Evolutionary conservation across 2,797 vertebrate genomes (phyloP).

Genomic region (Enteromius treurensis): DNA sequence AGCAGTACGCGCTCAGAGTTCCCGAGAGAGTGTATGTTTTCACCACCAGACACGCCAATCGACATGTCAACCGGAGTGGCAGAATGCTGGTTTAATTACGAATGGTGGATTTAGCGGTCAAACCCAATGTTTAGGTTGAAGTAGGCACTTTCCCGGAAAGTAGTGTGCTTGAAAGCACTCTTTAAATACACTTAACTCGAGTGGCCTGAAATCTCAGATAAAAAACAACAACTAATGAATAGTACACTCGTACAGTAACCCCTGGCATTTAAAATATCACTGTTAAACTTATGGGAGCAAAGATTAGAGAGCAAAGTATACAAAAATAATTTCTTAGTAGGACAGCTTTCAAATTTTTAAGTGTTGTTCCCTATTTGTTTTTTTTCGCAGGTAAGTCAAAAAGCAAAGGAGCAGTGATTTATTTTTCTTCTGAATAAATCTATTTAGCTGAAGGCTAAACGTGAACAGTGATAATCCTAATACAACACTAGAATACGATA

Average conservation of each 20-base stretch:
- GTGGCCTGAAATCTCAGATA: not conserved
- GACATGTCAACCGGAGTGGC: not conserved
- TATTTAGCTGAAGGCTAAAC: not conserved
- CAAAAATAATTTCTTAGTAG: not conserved
- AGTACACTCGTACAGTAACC: not conserved
- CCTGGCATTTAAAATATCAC: not conserved
- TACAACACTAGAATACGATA: not conserved
- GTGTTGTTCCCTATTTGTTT: too few species aligned
- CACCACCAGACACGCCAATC: not conserved
- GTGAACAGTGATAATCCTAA: not conserved
- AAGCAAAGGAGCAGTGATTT: not conserved
- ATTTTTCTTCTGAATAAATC: not conserved
- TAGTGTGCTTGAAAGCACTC: not conserved
- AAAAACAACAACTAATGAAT: not conserved
- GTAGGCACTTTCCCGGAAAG: not conserved
- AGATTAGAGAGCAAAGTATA: not conserved
- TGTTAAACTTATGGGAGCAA: not conserved
- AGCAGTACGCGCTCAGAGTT: not conserved
- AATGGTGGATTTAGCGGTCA: not conserved
- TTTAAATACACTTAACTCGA: constrained; percentile 1
- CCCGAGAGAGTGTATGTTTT: not conserved
- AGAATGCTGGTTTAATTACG: not conserved
- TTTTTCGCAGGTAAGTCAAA: not conserved
- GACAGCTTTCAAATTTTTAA: not conserved
- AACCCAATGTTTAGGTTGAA: not conserved